Base-by-base conservation (phyloP, 2,113 vertebrate genomes). In the Pterocles orientalis region DNA sequence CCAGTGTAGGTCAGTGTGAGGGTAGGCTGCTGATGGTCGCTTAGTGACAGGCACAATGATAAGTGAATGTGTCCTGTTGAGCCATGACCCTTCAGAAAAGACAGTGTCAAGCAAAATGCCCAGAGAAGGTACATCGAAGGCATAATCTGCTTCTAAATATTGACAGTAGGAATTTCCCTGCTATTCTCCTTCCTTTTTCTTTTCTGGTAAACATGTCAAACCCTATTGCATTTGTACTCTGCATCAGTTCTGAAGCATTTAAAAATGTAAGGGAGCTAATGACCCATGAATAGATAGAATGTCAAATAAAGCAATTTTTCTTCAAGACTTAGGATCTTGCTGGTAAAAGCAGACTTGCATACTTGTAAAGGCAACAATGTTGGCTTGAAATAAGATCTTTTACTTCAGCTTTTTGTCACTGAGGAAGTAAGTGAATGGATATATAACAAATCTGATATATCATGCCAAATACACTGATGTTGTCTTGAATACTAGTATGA, bases 1-100 rank as follows among this genome's bases (percentile, higher is more conserved):
- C 57, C 88, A 75, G 39, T 95, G 79, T 96, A 97, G 97, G 97
- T 98, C 97, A 98, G 56, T 87, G 94, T 96, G 94, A 98, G 97
- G 97, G 96, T 97, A 97, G 97, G 80, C 85, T 95, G 88, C 90
- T 92, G 88, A 93, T 78, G 97, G 97, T 96, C 83, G 76, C 93
- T 64, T 87, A 47, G 94, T 98, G 97, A 98, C 97, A 97, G 95
- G 86, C 88, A 91, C 70, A 70, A 73, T 98, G 98, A 98, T 97
- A 95, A 98, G 98, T 97, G 96, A 92, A 90, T 19, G 15, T 70
- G 85, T 89, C 95, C 95, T 96, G 94, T 94, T 97, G 96, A 97
- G 94, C 94, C 92, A 26, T 98, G 97, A 98, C 97, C 97, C 93
- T 93, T 96, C 82, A 9, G 47, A 96, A 94, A 96, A 97, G 90